phyloP scores from a whole-genome alignment of 2,888 invertebrate species.

The Muschampia staudingeri region DNA sequence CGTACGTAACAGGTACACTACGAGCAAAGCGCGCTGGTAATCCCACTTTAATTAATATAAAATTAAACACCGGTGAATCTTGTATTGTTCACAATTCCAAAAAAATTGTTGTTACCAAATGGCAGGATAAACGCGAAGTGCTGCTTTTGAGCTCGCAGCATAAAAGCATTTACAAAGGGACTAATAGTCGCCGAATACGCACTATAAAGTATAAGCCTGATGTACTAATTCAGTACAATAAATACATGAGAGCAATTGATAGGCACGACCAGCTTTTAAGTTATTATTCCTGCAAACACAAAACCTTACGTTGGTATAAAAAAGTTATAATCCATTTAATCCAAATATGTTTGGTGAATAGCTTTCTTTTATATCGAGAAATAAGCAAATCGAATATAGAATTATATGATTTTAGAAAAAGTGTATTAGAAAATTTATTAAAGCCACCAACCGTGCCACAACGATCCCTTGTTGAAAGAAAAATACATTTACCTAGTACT shows the following conservation, averaged over 20 bases:
- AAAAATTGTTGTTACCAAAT: constrained; percentile 61
- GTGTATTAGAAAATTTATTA: constrained; percentile 31
- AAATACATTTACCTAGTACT: constrained; percentile 17
- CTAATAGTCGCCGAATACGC: constrained; percentile 45
- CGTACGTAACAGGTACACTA: constrained; percentile 66
- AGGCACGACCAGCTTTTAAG: constrained; percentile 42
- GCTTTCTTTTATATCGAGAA: constrained; percentile 28
- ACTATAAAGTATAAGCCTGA: constrained; percentile 43
- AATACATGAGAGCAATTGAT: constrained; percentile 46
- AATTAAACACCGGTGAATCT: constrained; percentile 62
- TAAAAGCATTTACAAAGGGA: constrained; percentile 45
- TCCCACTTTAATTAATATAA: constrained; percentile 49
- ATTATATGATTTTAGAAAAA: constrained; percentile 35
- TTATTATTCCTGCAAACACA: constrained; percentile 35
- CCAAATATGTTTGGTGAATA: constrained; percentile 25
- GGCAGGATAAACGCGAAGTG: constrained; percentile 69
- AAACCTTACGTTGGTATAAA: constrained; percentile 30
- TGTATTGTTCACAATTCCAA: constrained; percentile 56
- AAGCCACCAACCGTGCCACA: not conserved
- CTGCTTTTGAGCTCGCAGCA: constrained; percentile 70
- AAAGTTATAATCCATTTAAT: constrained; percentile 23
- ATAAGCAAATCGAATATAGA: constrained; percentile 24
- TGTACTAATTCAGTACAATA: constrained; percentile 39
- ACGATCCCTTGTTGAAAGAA: constrained; percentile 13
- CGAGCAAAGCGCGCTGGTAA: constrained; percentile 62